These are phyloP conservation scores for Ranitomeya variabilis DNA, from an alignment of 2,113 vertebrate species.

Conservation along the genomic window DNA sequence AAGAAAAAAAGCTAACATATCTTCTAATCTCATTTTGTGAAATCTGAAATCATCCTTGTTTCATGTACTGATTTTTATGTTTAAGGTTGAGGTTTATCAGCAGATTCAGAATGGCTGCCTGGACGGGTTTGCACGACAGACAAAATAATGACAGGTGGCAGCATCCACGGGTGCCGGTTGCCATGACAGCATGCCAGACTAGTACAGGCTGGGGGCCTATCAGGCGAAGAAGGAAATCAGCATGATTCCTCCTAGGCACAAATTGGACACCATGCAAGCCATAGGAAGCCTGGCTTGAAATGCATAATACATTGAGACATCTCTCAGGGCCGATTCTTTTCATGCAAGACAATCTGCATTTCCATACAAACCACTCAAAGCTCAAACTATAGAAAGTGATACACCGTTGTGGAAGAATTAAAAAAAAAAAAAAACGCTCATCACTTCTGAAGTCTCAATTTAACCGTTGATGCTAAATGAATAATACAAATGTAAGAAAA, in stretches of 20 bases:
- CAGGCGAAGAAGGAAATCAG: constrained; percentile 52
- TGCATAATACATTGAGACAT: constrained; percentile 53
- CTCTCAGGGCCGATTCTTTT: constrained; percentile 38
- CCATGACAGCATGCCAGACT: constrained; percentile 73
- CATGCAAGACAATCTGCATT: constrained; percentile 38
- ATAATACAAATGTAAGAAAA: neutral
- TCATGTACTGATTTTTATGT: neutral
- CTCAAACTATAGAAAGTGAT: neutral
- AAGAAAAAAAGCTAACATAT: neutral
- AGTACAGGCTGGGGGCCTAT: constrained; percentile 67
- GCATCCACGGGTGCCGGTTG: constrained; percentile 71
- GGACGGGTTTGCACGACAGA: constrained; percentile 69
- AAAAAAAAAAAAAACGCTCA: neutral
- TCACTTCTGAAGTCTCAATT: neutral
- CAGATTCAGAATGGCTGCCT: constrained; percentile 55
- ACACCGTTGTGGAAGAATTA: neutral
- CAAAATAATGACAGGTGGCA: constrained; percentile 75
- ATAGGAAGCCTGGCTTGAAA: constrained; percentile 49
- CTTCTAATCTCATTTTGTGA: too few relatives aligned
- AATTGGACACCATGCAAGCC: constrained; percentile 54
- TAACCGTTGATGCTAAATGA: neutral
- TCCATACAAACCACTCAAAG: neutral
- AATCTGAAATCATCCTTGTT: neutral
- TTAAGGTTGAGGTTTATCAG: constrained; percentile 60
- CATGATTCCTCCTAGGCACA: constrained; percentile 52